Evolutionary conservation across 2,797 vertebrate species (phyloP), one percentile per base, ranked within the genome.

Genomic region (Phoxinus dragarum): DNA sequence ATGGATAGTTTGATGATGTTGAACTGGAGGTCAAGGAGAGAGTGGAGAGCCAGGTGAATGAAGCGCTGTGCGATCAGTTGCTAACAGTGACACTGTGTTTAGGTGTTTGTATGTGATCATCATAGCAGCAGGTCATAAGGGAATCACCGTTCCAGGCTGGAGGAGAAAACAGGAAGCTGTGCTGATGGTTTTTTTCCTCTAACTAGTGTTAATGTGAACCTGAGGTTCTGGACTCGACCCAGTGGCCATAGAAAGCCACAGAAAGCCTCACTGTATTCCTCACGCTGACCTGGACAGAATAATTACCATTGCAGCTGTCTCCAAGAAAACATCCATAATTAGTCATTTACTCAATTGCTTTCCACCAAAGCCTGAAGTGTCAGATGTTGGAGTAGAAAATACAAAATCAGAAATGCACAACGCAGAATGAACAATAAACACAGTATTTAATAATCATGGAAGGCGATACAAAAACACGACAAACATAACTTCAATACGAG

Each of bases 121-220:
- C 52, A 82, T 23, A 49, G 49, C 54, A 77, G 66, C 76, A 34
- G 79, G 84, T 86, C 89, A 86, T 78, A 44, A 73, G 84, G 84
- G 86, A 85, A 80, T 83, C 84, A 72, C n/a, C 75, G 23, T 67
- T 74, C 59, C 64, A 79, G 61, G 80, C 56, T 61, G 67, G 6
- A 81, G 77, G 80, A 74, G 73, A 88, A 89, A 91, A 91, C 90
- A 90, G 90, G 90, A 90, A 88, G 84, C 85, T 36, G 17, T 76
- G 75, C 54, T 82, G 38, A 59, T 88, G 80, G 3, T 67, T 72
- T 86, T 68, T 80, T 84, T 68, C 54, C 47, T 66, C 12, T 82
- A 19, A 44, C 59, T 66, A 44, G 14, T 49, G 36, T 52, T 66
- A 82, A 76, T 86, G 64, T 82, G 73, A 64, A 82, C 80, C 23